Base-by-base conservation (phyloP, 1,140 invertebrate genomes). In the Apis florea region DNA sequence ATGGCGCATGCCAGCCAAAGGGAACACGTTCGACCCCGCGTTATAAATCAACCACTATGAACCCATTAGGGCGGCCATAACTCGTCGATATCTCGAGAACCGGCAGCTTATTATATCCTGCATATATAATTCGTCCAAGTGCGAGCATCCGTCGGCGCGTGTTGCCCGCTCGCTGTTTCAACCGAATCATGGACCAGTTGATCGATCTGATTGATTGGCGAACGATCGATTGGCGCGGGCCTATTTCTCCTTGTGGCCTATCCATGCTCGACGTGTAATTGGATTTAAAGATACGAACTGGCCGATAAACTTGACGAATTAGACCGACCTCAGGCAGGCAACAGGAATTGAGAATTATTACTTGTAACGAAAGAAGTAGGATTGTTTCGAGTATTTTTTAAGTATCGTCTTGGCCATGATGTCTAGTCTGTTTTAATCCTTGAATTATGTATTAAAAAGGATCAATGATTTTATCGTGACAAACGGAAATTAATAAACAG, bases 41-140 rank as follows among this genome's bases (percentile, higher is more conserved):
- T 85, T 88, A 90, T 94, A 94, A 93, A 93, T 93, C 93, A 93
- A 93, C 91, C 89, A 87, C 89, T 89, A 89, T 89, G 89, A 89
- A 89, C 92, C 70, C 91, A 93, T 93, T 93, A 93, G 91, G 90
- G 85, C 87, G 87, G 74, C 84, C 92, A 92, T 93, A 93, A 93
- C 90, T 93, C 90, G 92, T 91, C 92, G 93, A 94, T 93, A 94
- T 93, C 92, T 92, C 92, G 91, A 92, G 91, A 90, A 93, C 92
- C 90, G 88, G 88, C 90, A 91, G 92, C 92, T 93, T 93, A 93
- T 93, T 93, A 93, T 93, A 93, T 91, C 90, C 90, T 88, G 92
- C 93, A 91, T 93, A 91, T 92, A 92, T 93, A 92, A 93, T 93
- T 93, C 90, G 79, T 77, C 89, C 87, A 90, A 93, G 92, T 90